These are phyloP conservation scores for Drosophila subquinaria DNA, from an alignment of 2,888 invertebrate genomes.

Conservation along the genomic window DNA sequence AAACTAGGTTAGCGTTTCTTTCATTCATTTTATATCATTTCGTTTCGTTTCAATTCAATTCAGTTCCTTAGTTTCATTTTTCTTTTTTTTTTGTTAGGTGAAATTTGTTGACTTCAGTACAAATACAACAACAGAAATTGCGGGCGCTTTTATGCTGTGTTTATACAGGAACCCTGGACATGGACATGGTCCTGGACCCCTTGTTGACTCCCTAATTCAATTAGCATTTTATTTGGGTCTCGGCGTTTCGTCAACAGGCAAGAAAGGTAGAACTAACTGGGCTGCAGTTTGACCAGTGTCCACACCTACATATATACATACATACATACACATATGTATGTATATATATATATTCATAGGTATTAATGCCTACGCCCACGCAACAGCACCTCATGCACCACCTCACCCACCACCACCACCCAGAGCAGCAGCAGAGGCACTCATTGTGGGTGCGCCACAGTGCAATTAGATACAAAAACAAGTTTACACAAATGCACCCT, in stretches of 20 bases:
- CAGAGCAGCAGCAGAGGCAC: conserved; percentile 1
- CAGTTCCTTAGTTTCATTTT: not conserved
- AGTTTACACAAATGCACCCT: conserved; percentile 73
- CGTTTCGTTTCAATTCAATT: not conserved
- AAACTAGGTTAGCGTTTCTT: conserved; percentile 70
- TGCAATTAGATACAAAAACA: conserved; percentile 72
- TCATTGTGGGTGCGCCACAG: conserved; percentile 61
- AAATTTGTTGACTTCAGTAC: conserved; percentile 31
- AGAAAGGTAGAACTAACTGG: not conserved
- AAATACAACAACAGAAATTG: conserved; percentile 7
- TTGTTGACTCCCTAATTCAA: conserved; percentile 52
- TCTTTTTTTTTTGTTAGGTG: not conserved
- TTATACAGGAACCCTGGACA: conserved; percentile 8
- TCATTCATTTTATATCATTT: conserved; percentile 1
- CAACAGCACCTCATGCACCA: not conserved
- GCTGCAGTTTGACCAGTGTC: conserved; percentile 26
- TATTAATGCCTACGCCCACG: not conserved
- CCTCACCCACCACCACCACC: not conserved
- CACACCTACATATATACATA: conserved; percentile 1
- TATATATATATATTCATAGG: not conserved
- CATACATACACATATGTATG: not conserved
- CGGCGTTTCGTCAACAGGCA: conserved; percentile 12
- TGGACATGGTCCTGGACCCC: conserved; percentile 1
- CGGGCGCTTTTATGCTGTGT: not conserved
- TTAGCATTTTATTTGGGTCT: conserved; percentile 48